phyloP scores from a whole-genome alignment of 2,888 invertebrate species.

The Cyclophora albipunctata region DNA sequence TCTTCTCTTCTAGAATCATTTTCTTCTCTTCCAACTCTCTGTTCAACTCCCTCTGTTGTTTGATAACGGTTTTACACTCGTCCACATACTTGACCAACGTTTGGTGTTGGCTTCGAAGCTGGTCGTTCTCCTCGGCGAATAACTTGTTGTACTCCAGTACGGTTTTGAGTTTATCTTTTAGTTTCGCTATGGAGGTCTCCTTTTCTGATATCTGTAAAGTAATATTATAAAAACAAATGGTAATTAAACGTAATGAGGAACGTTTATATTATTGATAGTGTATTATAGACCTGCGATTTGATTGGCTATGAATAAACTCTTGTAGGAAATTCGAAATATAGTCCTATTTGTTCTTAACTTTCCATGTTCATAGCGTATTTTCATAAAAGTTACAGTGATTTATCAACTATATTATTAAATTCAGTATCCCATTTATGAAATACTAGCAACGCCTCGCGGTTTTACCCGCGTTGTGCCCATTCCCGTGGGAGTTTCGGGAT shows the following conservation, averaged over 20 bases:
- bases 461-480: too few species aligned
- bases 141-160: slow-evolving; percentile 77
- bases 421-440: too few species aligned
- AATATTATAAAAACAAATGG: slow-evolving; percentile 2
- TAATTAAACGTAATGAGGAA: neutral
- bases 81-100: slow-evolving; percentile 69
- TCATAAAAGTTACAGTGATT: too few species aligned
- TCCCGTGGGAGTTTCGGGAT: too few species aligned
- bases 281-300: too few species aligned
- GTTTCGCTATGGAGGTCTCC: slow-evolving; percentile 74
- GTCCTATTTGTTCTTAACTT: too few species aligned
- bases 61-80: slow-evolving; percentile 65
- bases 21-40: slow-evolving; percentile 45
- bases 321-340: too few species aligned
- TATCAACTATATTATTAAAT: too few species aligned
- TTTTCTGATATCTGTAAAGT: slow-evolving; percentile 72
- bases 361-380: too few species aligned
- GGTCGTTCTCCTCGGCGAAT: slow-evolving; percentile 77
- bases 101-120: slow-evolving; percentile 65
- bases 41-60: slow-evolving; percentile 56
- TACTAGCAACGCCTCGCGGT: too few species aligned
- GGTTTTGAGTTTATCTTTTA: slow-evolving; percentile 77
- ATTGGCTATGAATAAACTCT: too few species aligned
- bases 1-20: slow-evolving; percentile 47
- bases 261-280: too few species aligned